phyloP scores from a whole-genome alignment of 2,113 vertebrate genomes.

The Marmota monax region DNA sequence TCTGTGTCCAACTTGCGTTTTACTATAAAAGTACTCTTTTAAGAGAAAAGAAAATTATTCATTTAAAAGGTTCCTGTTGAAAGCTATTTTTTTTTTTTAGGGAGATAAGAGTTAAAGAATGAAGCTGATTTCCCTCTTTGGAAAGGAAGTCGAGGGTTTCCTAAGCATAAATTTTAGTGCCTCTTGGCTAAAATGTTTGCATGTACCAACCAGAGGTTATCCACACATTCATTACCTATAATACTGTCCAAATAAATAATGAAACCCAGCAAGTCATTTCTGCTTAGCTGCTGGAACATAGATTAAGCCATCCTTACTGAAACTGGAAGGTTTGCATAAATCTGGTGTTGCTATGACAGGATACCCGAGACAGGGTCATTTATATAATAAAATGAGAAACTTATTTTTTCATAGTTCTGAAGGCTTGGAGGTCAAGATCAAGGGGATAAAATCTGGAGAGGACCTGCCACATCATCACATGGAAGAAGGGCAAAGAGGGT shows the following conservation, averaged over 20 bases:
- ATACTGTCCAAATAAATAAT: background rate
- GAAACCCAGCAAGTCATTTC: conserved; percentile 39
- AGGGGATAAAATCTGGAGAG: background rate
- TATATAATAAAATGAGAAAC: background rate
- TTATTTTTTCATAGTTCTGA: background rate
- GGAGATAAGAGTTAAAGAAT: background rate
- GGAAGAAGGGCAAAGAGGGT: background rate
- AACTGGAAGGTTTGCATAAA: background rate
- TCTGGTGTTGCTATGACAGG: background rate
- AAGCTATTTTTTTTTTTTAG: background rate
- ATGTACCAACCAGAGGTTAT: background rate
- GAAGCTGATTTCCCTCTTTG: rapidly evolving
- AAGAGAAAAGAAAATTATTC: background rate
- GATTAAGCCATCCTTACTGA: background rate
- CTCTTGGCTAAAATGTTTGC: background rate
- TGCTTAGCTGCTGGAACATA: background rate
- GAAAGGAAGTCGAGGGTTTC: background rate
- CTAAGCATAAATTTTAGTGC: background rate
- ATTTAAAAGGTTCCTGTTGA: background rate
- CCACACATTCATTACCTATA: background rate
- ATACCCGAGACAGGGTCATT: background rate
- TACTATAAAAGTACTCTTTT: background rate
- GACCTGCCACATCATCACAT: background rate
- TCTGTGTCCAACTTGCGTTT: background rate
- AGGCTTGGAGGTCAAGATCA: background rate